These are phyloP conservation scores for Diploptera punctata DNA, from an alignment of 2,888 invertebrate species.

Conservation along the genomic window DNA sequence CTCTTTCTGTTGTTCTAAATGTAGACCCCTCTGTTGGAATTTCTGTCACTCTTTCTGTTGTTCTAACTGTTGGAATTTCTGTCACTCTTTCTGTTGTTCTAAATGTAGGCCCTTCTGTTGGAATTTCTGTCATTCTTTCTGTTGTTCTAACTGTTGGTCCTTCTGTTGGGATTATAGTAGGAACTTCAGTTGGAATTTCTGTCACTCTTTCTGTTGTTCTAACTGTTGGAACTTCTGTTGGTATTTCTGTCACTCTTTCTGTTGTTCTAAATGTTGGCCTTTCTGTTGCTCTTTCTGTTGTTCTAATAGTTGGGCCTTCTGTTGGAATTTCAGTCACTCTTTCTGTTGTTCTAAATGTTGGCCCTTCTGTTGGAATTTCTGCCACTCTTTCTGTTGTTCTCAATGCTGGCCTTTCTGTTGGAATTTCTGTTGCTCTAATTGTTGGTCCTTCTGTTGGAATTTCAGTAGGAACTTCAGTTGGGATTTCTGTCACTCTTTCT, in stretches of 20 bases:
- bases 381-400: constrained; percentile 25
- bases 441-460: constrained; percentile 10
- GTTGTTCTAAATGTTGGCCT: background rate
- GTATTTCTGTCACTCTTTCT: background rate
- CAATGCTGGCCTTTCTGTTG: background rate
- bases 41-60: constrained; percentile 39
- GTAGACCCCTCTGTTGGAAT: too few species aligned
- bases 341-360: background rate
- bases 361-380: constrained; percentile 32
- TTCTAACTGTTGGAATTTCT: background rate
- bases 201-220: constrained; percentile 17
- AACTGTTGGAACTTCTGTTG: background rate
- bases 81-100: background rate
- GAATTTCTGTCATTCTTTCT: constrained; percentile 16
- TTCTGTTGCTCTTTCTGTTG: constrained; percentile 5
- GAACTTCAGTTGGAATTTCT: constrained; percentile 18
- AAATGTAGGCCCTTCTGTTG: background rate
- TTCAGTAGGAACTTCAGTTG: constrained; percentile 18
- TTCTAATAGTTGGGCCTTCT: background rate
- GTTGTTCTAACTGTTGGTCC: constrained; percentile 36
- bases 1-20: background rate
- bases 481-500: background rate
- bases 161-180: constrained; percentile 1
- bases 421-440: constrained; percentile 29
- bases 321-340: background rate